Evolutionary conservation across 2,113 vertebrate genomes (phyloP).

Genomic region (Clarias macrocephalus): DNA sequence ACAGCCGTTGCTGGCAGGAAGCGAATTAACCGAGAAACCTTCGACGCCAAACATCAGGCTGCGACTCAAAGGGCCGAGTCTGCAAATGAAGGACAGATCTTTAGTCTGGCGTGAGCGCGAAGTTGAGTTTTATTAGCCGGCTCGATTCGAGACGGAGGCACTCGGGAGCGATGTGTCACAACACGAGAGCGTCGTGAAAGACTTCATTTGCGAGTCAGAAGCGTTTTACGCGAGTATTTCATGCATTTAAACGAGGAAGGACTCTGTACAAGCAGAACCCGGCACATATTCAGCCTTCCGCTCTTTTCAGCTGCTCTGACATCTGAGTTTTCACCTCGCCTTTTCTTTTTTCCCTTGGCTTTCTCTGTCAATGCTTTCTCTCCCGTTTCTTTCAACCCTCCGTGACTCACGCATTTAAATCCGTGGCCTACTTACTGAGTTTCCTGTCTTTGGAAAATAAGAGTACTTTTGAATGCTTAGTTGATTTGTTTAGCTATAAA

Average conservation of each 20-base stretch:
- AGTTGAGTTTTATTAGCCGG: background rate
- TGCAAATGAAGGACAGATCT: background rate
- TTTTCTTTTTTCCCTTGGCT: background rate
- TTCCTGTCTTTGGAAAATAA: background rate
- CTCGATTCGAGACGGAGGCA: background rate
- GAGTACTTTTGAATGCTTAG: background rate
- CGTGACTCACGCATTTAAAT: slow-evolving; percentile 1
- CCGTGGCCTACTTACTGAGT: slow-evolving; percentile 12
- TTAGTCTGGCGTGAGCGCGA: background rate
- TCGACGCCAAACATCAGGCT: background rate
- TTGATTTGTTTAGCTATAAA: background rate
- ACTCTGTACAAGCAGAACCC: background rate
- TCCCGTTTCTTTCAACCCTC: background rate
- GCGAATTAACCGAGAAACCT: background rate
- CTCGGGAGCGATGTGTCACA: slow-evolving; percentile 8
- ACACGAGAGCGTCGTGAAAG: background rate
- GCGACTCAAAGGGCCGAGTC: background rate
- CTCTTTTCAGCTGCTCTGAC: slow-evolving; percentile 17
- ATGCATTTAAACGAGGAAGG: background rate
- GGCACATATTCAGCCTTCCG: background rate
- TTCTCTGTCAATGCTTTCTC: background rate
- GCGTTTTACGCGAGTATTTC: background rate
- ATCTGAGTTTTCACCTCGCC: slow-evolving; percentile 28
- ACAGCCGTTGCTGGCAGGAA: slow-evolving; percentile 35
- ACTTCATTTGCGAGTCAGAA: background rate